Percentiles rank a stretch among this genome's conserved stretches.
Evolutionary conservation across 2,113 vertebrate genomes (phyloP).

Genomic region (Colaptes auratus): DNA sequence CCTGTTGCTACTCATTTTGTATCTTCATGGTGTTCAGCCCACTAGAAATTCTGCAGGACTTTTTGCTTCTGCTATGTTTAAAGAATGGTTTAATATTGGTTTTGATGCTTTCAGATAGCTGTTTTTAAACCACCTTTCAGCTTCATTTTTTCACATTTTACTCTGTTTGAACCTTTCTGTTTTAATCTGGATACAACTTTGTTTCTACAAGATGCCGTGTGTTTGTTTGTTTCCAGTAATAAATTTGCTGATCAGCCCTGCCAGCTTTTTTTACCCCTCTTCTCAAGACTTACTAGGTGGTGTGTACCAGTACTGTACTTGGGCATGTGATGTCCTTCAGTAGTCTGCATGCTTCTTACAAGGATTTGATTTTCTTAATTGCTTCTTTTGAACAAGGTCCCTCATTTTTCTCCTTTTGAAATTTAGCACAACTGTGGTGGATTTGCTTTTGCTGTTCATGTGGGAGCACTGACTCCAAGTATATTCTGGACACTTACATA

Average conservation of each 20-base stretch:
- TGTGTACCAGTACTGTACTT: neutral
- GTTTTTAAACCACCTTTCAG: neutral
- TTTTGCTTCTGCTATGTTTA: neutral
- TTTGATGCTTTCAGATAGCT: neutral
- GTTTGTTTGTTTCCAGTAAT: neutral
- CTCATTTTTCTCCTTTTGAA: neutral
- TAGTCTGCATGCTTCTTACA: neutral
- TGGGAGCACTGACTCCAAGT: neutral
- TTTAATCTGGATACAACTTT: neutral
- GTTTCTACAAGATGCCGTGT: neutral
- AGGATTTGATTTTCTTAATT: neutral
- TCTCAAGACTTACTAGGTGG: neutral
- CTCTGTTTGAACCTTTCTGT: neutral
- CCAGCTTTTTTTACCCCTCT: neutral
- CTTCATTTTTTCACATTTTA: neutral
- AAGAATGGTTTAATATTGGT: neutral
- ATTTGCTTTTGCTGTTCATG: neutral
- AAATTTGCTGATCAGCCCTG: neutral
- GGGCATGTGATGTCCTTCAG: neutral
- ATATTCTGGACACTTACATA: conserved; percentile 6
- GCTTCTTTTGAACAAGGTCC: neutral
- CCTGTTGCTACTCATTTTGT: neutral
- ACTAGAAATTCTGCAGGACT: neutral
- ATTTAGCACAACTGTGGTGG: neutral
- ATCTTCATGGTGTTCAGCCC: neutral